Evolutionary conservation across 2,113 vertebrate species (phyloP).

Genomic region (Haplotaxodon microlepis): DNA sequence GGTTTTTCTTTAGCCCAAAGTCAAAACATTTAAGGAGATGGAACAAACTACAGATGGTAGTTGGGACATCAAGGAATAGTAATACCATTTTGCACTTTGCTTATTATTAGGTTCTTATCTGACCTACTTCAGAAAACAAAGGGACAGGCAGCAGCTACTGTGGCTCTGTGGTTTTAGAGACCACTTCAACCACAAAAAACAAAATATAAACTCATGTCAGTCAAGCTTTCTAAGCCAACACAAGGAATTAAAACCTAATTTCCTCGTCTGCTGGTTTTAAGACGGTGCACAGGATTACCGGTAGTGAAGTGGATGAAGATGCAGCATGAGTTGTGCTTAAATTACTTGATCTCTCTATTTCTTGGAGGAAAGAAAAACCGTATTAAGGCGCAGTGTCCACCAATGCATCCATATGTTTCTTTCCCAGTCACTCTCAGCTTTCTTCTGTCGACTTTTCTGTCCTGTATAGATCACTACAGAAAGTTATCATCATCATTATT

Average conservation of each 20-base stretch:
- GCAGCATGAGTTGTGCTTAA: neutral
- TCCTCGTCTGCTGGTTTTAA: neutral
- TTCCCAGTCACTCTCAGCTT: neutral
- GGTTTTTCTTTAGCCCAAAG: neutral
- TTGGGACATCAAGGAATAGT: neutral
- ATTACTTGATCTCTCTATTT: neutral
- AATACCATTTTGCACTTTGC: neutral
- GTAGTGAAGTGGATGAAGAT: neutral
- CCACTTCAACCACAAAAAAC: neutral
- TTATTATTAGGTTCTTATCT: neutral
- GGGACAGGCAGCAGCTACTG: neutral
- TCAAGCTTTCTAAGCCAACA: constrained; percentile 7
- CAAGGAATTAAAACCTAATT: constrained; percentile 2
- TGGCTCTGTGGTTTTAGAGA: neutral
- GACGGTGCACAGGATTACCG: constrained; percentile 13
- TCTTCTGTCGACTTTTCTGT: neutral
- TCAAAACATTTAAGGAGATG: neutral
- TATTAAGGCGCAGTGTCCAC: neutral
- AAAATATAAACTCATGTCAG: constrained; percentile 2
- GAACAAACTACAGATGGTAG: neutral
- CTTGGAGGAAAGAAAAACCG: neutral
- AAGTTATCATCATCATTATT: neutral
- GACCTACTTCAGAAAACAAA: neutral
- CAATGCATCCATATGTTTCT: neutral
- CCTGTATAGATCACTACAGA: neutral